These are phyloP conservation scores for Sitophilus oryzae DNA, from an alignment of 1,140 invertebrate species.

Conservation along the genomic window DNA sequence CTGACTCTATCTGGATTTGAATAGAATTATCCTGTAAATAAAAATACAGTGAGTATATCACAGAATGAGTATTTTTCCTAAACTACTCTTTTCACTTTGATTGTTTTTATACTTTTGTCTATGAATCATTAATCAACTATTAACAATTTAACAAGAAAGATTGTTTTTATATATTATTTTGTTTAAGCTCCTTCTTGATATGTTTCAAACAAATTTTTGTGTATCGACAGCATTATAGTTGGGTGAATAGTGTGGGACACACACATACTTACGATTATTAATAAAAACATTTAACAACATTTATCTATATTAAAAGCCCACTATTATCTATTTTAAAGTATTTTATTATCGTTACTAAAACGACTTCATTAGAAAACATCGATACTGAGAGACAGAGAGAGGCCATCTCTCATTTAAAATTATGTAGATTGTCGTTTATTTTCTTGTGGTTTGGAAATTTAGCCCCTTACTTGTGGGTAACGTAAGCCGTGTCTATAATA, in stretches of 20 bases:
- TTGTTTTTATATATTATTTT: background rate
- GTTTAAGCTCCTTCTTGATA: background rate
- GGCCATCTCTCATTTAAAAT: constrained; percentile 30
- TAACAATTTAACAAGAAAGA: background rate
- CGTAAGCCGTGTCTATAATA: constrained; percentile 27
- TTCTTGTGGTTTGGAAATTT: constrained; percentile 30
- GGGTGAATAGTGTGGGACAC: background rate
- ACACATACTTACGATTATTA: too few species aligned
- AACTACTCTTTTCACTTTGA: background rate
- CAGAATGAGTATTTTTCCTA: background rate
- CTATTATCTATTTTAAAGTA: constrained; percentile 28
- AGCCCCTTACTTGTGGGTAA: constrained; percentile 17
- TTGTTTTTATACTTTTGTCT: background rate
- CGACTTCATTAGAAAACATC: too few species aligned
- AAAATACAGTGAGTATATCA: background rate
- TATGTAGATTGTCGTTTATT: constrained; percentile 41
- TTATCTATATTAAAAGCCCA: constrained; percentile 35
- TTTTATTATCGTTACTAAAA: too few species aligned
- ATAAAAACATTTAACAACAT: constrained; percentile 39
- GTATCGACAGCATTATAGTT: constrained; percentile 8
- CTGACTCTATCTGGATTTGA: too few species aligned
- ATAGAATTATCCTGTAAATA: too few species aligned
- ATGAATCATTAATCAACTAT: background rate
- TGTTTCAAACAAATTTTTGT: background rate
- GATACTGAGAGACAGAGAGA: constrained; percentile 35